Percentiles rank a stretch among this genome's conserved stretches.
Conservation (phyloP, 2,113 vertebrate species). For the Pseudopodoces humilis region DNA sequence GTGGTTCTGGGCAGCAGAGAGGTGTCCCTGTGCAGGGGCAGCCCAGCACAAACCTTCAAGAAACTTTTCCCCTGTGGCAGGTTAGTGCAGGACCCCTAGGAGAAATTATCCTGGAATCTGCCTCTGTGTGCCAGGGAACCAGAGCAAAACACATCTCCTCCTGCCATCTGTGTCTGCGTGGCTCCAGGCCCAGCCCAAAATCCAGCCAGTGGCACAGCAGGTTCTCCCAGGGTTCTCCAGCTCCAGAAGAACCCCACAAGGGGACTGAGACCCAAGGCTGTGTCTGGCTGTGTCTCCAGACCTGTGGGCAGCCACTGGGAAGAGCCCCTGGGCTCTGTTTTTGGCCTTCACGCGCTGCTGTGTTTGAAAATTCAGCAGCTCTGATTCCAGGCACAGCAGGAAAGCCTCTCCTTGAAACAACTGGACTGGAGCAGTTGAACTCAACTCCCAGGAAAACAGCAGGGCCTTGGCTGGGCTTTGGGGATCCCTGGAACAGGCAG, state of each 20-base stretch:
- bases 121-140: not conserved
- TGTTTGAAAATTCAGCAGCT: not conserved
- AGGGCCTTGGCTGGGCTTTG: not conserved
- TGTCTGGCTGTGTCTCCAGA: not conserved
- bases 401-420: not conserved
- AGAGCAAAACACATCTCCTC: not conserved
- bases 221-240: not conserved
- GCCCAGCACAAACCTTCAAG: not conserved
- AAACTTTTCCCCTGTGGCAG: not conserved
- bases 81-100: not conserved
- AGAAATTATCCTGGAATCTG: not conserved
- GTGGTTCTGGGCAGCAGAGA: not conserved
- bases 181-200: not conserved
- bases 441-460: not conserved
- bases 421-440: not conserved
- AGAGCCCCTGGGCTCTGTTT: not conserved
- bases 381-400: not conserved
- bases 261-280: not conserved
- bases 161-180: not conserved
- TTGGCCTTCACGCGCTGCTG: not conserved
- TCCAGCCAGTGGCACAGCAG: not conserved
- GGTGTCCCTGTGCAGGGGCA: not conserved
- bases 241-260: not conserved
- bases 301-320: not conserved
- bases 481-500: not conserved